A percentile compares a stretch with the other conserved stretches of the same genome.
Evolutionary conservation across 2,888 invertebrate genomes (phyloP).

Genomic region (Zootermopsis nevadensis): DNA sequence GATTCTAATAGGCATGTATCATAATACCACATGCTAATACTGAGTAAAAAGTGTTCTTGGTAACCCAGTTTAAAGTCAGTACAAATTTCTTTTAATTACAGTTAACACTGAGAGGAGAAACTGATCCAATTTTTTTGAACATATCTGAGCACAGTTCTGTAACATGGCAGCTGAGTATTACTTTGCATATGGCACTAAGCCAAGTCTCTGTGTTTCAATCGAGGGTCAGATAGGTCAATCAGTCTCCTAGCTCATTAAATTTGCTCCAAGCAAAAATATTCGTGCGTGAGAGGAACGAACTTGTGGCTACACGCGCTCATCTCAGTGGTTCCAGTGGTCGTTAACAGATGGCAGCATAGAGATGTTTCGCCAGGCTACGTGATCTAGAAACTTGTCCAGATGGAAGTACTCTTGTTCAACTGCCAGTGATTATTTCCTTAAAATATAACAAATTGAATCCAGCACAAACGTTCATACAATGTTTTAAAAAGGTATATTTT

Average conservation of each 20-base stretch:
- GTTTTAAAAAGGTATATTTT: no score
- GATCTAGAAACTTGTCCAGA: no score
- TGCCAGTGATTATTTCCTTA: no score
- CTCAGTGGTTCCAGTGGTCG: neutral
- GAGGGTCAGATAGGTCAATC: conserved; percentile 1
- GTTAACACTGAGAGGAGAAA: neutral
- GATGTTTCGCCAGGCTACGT: no score
- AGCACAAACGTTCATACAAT: no score
- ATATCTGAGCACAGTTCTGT: neutral
- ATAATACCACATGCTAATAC: no score
- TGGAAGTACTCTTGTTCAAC: no score
- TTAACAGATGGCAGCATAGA: neutral
- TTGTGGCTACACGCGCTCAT: neutral
- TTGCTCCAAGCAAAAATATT: neutral
- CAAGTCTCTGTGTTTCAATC: neutral
- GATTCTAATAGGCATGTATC: no score
- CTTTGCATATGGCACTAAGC: conserved; percentile 4
- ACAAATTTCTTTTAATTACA: neutral
- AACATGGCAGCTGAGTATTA: neutral
- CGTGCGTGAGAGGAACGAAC: neutral
- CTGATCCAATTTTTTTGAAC: neutral
- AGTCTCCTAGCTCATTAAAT: neutral
- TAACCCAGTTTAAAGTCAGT: no score
- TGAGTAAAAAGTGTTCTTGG: no score
- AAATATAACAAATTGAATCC: no score